These are phyloP conservation scores for Ctenopoma kingsleyae DNA, from an alignment of 2,797 vertebrate species.

Conservation along the genomic window DNA sequence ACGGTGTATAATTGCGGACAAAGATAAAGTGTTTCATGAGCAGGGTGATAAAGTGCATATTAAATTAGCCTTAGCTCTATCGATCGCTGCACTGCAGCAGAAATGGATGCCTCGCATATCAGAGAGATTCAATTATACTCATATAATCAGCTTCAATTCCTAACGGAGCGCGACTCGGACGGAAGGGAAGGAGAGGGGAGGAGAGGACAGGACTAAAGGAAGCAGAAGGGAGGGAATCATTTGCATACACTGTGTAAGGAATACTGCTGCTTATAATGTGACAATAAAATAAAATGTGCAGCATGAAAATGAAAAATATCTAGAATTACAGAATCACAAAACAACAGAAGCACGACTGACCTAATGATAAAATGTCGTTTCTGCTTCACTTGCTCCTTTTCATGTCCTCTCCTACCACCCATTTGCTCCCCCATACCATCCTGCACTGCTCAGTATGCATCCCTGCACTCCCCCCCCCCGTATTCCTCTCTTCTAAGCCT, in stretches of 20 bases:
- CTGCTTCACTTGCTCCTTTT: neutral
- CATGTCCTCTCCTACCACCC: neutral
- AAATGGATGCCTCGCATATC: conserved; percentile 76
- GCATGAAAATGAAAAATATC: conserved; percentile 37
- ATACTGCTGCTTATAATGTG: conserved; percentile 36
- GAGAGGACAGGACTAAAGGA: neutral
- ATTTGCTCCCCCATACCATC: neutral
- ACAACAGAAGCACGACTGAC: conserved; percentile 8
- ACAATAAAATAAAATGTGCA: conserved; percentile 45
- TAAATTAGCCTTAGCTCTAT: conserved; percentile 81
- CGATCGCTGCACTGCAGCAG: conserved; percentile 76
- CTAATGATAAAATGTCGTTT: neutral
- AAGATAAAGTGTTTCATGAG: conserved; percentile 76
- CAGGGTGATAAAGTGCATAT: conserved; percentile 82
- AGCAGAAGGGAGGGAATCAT: conserved; percentile 6
- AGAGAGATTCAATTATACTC: conserved; percentile 82
- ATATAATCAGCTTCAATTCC: conserved; percentile 79
- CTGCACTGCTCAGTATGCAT: conserved; percentile 23
- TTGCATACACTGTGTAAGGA: conserved; percentile 34
- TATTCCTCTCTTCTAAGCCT: conserved; percentile 63
- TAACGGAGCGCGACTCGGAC: conserved; percentile 42
- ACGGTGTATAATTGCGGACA: conserved; percentile 54
- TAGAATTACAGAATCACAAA: conserved; percentile 34
- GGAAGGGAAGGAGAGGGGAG: conserved; percentile 8
- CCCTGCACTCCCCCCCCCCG: conserved; percentile 8